A percentile compares a stretch with the other conserved stretches of the same genome.
Conservation (phyloP, 2,797 vertebrate genomes). For the Microchirus variegatus region DNA sequence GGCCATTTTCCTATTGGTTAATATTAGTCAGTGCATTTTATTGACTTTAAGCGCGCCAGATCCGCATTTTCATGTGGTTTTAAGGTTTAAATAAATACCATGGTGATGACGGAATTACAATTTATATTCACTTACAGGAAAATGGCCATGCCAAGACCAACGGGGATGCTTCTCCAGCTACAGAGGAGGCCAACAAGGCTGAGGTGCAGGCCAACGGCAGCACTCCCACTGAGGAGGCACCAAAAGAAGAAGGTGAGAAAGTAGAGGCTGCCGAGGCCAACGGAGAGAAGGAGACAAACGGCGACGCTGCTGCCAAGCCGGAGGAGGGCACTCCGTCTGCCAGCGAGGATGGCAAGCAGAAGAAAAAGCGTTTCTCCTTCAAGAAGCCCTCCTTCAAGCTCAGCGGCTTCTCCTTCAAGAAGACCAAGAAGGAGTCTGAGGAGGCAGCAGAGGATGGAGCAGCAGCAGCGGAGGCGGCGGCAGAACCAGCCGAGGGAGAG, state of each 20-base stretch:
- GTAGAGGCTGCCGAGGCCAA: conserved; percentile 78
- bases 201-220: conserved; percentile 84
- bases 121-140: conserved; percentile 77
- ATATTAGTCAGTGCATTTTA: conserved; percentile 11
- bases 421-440: conserved; percentile 94
- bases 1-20: conserved; percentile 64
- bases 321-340: conserved; percentile 87
- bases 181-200: conserved; percentile 89
- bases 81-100: no score
- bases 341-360: conserved; percentile 92
- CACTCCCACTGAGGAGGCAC: conserved; percentile 76
- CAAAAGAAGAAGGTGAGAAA: conserved; percentile 80
- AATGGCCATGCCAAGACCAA: conserved; percentile 96
- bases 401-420: conserved; percentile 96
- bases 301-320: conserved; percentile 85
- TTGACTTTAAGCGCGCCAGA: conserved; percentile 16
- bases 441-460: conserved; percentile 82
- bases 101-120: not conserved
- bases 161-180: conserved; percentile 90
- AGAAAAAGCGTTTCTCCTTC: conserved; percentile 98
- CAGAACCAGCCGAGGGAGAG: conserved; percentile 72
- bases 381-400: conserved; percentile 98
- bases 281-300: conserved; percentile 85
- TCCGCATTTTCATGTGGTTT: not conserved
- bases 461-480: conserved; percentile 52